Base-by-base conservation (phyloP, 1,140 invertebrate genomes). In the Condylostylus longicornis region DNA sequence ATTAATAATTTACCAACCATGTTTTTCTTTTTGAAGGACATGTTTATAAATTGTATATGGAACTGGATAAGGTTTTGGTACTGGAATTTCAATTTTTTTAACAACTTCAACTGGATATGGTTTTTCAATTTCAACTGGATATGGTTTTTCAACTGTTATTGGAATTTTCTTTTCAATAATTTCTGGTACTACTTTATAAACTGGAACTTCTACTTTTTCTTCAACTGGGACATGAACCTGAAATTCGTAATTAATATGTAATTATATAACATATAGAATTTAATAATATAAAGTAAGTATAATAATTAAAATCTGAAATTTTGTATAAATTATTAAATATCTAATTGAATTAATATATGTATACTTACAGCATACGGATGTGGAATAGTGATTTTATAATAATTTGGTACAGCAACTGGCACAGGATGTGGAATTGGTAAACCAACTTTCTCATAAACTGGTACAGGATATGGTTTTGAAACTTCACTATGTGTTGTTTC, bases 31-130 rank as follows among this genome's bases (percentile, higher is more conserved):
- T 51, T 79, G 77, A 64, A 79, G 78, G 44, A 82, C 73, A 58
- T 82, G 78, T 58, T 81, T 82, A 66, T 81, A 82, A 33, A 82
- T 75, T 4, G 78, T 79, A n/a, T 79, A 74, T 45, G 79, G 77
- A 35, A 82, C 78, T 29, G 79, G 75, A 57, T 82, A 81, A 18
- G 79, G 78, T 58, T 80, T 81, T 43, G 75, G 75, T 47, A 82
- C 73, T 18, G 77, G 74, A 20, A 81, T 75, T 45, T 77, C 73
- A 42, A 79, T 77, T 51, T 77, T 78, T 60, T 82, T 82, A 41
- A 81, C 76, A 4, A 82, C 74, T 41, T 78, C 77, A 5, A 83
- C 76, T 19, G 78, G 70, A 62, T 79, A 82, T 2, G 79, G 79
- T 53, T 76, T 81, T 50, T 82, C 77, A 0, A 83, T 70, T 37